These are phyloP conservation scores for Anorthoa munda DNA, from an alignment of 2,888 invertebrate genomes.

Conservation along the genomic window DNA sequence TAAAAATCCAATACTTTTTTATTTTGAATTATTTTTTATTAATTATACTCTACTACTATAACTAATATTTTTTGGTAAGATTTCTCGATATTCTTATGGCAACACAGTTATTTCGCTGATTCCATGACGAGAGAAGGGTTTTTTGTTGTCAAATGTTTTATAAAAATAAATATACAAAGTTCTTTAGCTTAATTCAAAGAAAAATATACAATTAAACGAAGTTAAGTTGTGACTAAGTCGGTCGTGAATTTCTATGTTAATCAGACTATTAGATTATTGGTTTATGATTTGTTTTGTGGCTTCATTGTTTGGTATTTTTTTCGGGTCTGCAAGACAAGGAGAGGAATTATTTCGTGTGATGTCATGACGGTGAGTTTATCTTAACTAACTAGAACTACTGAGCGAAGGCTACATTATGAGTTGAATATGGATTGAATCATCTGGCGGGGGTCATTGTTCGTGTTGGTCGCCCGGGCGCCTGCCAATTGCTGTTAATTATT, in stretches of 20 bases:
- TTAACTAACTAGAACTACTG: slow-evolving; percentile 50
- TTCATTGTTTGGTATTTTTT: slow-evolving; percentile 68
- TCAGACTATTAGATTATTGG: slow-evolving; percentile 33
- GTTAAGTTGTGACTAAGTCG: slow-evolving; percentile 19
- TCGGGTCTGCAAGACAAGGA: slow-evolving; percentile 63
- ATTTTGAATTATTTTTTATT: not conserved
- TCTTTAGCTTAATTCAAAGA: slow-evolving; percentile 26
- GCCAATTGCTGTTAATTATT: slow-evolving; percentile 82
- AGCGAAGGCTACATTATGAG: slow-evolving; percentile 27
- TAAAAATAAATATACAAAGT: slow-evolving; percentile 48
- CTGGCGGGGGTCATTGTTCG: slow-evolving; percentile 80
- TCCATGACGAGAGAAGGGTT: slow-evolving; percentile 56
- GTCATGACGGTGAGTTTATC: slow-evolving; percentile 83
- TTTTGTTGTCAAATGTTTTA: slow-evolving; percentile 73
- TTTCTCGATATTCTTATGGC: not conserved
- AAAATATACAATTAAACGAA: not conserved
- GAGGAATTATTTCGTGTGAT: slow-evolving; percentile 72
- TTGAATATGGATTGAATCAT: slow-evolving; percentile 60
- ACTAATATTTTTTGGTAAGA: not conserved
- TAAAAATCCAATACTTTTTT: not conserved
- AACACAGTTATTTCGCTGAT: slow-evolving; percentile 57
- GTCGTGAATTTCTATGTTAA: slow-evolving; percentile 44
- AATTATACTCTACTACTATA: not conserved
- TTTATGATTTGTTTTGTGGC: slow-evolving; percentile 62
- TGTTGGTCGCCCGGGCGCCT: slow-evolving; percentile 70